phyloP scores from a whole-genome alignment of 1,140 invertebrate genomes.

The Bombus confusus region DNA sequence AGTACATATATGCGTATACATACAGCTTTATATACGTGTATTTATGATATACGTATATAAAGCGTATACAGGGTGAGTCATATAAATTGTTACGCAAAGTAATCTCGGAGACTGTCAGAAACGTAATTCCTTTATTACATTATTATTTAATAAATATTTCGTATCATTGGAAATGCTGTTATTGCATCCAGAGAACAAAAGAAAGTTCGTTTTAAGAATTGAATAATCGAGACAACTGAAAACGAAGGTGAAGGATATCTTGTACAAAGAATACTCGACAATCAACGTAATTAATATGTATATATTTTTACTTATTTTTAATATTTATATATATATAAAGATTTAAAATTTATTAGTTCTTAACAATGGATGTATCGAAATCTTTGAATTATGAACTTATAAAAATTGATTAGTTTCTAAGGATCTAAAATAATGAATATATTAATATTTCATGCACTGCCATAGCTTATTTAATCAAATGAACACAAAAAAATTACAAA shows the following conservation, averaged over 20 bases:
- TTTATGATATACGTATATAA: conserved; percentile 20
- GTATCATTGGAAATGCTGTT: background rate
- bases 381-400: background rate
- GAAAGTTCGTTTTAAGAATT: background rate
- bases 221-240: background rate
- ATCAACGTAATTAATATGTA: no score
- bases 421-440: background rate
- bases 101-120: background rate
- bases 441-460: background rate
- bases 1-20: conserved; percentile 47
- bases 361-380: background rate
- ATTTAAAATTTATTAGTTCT: background rate
- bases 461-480: background rate
- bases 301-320: no score
- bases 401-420: no score
- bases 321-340: no score
- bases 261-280: background rate
- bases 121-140: background rate
- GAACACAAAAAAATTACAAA: background rate
- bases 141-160: background rate
- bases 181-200: background rate
- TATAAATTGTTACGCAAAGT: conserved; percentile 27
- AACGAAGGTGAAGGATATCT: background rate
- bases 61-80: conserved; percentile 37
- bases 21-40: conserved; percentile 35